Conservation (phyloP, 2,113 vertebrate genomes). For the Tenrec ecaudatus region DNA sequence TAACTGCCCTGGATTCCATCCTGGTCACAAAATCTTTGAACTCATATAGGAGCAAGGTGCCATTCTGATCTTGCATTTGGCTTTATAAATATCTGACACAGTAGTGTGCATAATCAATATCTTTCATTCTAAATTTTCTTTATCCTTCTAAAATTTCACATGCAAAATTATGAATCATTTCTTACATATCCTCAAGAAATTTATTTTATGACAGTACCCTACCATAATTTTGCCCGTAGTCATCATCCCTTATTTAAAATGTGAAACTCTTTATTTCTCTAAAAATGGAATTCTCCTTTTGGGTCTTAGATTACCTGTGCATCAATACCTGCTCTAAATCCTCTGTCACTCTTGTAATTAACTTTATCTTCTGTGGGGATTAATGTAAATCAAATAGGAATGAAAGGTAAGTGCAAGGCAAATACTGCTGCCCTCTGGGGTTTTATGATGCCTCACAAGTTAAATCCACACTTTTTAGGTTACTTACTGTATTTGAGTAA, state of each 20-base stretch:
- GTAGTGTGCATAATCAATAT: not conserved
- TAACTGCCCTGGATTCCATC: not conserved
- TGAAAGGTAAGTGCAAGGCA: not conserved
- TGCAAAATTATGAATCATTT: conserved; percentile 50
- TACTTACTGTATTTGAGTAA: conserved; percentile 60
- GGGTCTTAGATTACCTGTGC: not conserved
- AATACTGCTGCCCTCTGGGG: not conserved
- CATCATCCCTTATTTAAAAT: not conserved
- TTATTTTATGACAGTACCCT: conserved; percentile 17
- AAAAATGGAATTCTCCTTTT: conserved; percentile 7
- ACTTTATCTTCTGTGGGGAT: not conserved
- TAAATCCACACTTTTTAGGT: not conserved
- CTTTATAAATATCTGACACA: not conserved
- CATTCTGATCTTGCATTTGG: not conserved
- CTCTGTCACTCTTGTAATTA: not conserved
- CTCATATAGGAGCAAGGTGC: not conserved
- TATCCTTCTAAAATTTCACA: conserved; percentile 14
- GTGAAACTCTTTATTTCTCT: not conserved
- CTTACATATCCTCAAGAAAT: not conserved
- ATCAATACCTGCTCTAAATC: not conserved
- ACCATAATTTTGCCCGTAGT: not conserved
- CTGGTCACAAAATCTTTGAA: not conserved
- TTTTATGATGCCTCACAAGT: not conserved
- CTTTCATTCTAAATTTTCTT: not conserved
- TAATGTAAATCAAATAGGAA: not conserved